phyloP scores from a whole-genome alignment of 2,888 invertebrate genomes.

The Eupithecia tripunctaria region DNA sequence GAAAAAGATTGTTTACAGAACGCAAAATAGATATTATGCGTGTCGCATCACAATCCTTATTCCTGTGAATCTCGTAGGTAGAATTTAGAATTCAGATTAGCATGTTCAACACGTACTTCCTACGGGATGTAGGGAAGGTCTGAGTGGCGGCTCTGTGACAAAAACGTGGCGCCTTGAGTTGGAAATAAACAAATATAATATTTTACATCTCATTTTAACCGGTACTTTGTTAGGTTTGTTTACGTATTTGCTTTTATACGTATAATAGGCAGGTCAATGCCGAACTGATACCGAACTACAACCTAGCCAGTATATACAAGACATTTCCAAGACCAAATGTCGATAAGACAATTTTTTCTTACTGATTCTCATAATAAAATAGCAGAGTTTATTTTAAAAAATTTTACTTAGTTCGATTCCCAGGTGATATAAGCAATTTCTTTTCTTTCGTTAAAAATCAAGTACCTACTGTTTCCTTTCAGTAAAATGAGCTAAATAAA shows the following conservation, averaged over 20 bases:
- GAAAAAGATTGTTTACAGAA: constrained; percentile 56
- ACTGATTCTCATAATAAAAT: too few species aligned
- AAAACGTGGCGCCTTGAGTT: constrained; percentile 21
- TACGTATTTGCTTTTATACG: neutral
- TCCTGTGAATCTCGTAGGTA: constrained; percentile 60
- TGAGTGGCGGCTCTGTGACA: constrained; percentile 22
- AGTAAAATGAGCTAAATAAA: too few species aligned
- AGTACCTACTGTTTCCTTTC: too few species aligned
- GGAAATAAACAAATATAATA: constrained; percentile 21
- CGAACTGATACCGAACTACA: too few species aligned
- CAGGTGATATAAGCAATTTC: too few species aligned
- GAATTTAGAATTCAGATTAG: constrained; percentile 31
- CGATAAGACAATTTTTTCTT: too few species aligned
- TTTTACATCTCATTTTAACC: neutral
- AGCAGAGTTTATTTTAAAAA: too few species aligned
- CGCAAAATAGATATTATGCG: constrained; percentile 67
- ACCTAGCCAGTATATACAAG: too few species aligned
- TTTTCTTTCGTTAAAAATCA: too few species aligned
- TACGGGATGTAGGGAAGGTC: constrained; percentile 64
- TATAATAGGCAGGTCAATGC: too few species aligned
- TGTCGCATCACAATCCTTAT: constrained; percentile 67
- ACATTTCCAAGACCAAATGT: too few species aligned
- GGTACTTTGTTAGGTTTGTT: neutral
- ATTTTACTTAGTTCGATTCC: too few species aligned
- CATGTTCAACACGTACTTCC: constrained; percentile 77